Conservation (phyloP, 2,888 invertebrate genomes). For the Minunthozetes semirufus region DNA sequence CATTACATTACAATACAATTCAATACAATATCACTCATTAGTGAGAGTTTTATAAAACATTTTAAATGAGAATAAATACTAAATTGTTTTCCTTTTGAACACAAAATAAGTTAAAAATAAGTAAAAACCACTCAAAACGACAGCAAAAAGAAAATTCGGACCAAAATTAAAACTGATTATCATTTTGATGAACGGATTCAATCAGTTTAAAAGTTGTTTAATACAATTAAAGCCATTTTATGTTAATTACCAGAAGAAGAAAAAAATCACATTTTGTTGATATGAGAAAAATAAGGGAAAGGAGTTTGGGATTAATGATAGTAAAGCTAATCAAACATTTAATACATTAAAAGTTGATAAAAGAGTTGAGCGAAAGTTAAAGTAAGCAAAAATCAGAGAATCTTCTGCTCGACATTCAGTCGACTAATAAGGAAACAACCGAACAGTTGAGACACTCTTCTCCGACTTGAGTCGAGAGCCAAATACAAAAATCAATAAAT, state of each 20-base stretch:
- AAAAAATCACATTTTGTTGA: not conserved
- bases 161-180: no score
- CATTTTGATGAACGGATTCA: not conserved
- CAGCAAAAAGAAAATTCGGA: no score
- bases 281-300: conserved; percentile 1
- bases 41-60: no score
- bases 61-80: no score
- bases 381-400: not conserved
- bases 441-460: not conserved
- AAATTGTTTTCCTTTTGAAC: no score
- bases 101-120: no score
- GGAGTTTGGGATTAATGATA: not conserved
- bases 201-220: not conserved
- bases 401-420: not conserved
- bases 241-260: not conserved
- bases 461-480: not conserved
- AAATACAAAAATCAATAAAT: no score
- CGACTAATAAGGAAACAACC: not conserved
- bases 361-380: not conserved
- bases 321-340: not conserved
- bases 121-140: no score
- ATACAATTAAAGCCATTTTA: not conserved
- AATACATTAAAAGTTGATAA: not conserved
- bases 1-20: no score
- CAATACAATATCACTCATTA: no score